phyloP scores from a whole-genome alignment of 2,113 vertebrate genomes.

The Clarias gariepinus region DNA sequence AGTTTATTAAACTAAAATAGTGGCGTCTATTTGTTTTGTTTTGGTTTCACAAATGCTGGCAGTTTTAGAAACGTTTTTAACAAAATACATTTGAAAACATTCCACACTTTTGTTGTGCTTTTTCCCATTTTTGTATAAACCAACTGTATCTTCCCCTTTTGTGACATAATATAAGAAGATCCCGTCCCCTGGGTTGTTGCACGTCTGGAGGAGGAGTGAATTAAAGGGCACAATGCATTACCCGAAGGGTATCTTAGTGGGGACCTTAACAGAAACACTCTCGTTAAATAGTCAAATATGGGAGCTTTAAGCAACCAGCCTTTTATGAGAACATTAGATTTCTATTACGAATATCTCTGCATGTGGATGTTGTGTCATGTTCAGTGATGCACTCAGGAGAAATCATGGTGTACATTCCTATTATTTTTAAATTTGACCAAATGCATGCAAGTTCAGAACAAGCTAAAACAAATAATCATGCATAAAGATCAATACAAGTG shows the following conservation, averaged over 20 bases:
- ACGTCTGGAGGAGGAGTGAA: no score
- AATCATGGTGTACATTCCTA: background rate
- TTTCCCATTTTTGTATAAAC: no score
- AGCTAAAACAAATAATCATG: background rate
- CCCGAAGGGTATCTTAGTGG: no score
- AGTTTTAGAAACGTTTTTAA: no score
- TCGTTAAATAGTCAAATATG: background rate
- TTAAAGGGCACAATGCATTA: no score
- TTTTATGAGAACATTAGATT: background rate
- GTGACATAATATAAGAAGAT: no score
- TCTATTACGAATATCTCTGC: background rate
- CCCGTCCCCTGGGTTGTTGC: no score
- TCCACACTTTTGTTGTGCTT: no score
- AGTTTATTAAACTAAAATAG: constrained; percentile 1
- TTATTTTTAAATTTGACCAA: background rate
- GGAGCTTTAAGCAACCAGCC: background rate
- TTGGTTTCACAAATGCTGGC: background rate
- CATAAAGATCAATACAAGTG: constrained; percentile 3
- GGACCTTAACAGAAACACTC: background rate
- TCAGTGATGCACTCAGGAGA: background rate
- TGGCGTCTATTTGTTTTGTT: constrained; percentile 15
- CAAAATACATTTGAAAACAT: no score
- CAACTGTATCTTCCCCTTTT: no score
- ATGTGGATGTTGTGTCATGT: background rate
- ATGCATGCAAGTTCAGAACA: background rate